Percentiles rank a stretch among this genome's conserved stretches.
These are phyloP conservation scores for Trypoxylon attenuatum DNA, from an alignment of 2,888 invertebrate genomes.

Conservation along the genomic window DNA sequence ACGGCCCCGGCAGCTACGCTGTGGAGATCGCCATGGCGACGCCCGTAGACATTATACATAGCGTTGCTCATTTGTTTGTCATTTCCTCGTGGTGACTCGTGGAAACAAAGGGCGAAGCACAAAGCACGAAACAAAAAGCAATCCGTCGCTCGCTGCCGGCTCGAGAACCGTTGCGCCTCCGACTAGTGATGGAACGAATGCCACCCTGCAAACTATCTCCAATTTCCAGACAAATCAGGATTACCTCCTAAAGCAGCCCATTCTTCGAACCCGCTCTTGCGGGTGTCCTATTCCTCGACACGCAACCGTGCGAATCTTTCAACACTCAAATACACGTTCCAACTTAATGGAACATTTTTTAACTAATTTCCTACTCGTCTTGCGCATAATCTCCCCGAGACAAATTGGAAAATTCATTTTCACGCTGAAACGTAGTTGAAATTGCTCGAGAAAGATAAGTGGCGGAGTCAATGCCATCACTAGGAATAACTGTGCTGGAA, in stretches of 20 bases:
- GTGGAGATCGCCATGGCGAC: slow-evolving; percentile 55
- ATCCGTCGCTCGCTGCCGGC: slow-evolving; percentile 45
- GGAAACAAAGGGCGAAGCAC: slow-evolving; percentile 64
- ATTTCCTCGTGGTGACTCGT: slow-evolving; percentile 70
- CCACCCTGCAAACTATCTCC: not conserved
- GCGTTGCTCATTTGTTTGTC: slow-evolving; percentile 72
- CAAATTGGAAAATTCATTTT: too few relatives aligned
- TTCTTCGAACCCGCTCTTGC: too few relatives aligned
- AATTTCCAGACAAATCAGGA: too few relatives aligned
- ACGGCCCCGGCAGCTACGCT: not conserved
- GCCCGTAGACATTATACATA: slow-evolving; percentile 49
- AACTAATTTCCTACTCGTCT: too few relatives aligned
- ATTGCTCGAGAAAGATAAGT: slow-evolving; percentile 13
- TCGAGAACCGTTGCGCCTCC: slow-evolving; percentile 18
- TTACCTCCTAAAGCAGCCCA: too few relatives aligned
- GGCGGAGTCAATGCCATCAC: slow-evolving; percentile 6
- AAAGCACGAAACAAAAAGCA: slow-evolving; percentile 66
- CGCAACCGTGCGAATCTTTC: too few relatives aligned
- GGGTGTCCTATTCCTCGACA: too few relatives aligned
- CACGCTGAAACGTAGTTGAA: too few relatives aligned
- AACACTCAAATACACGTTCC: too few relatives aligned
- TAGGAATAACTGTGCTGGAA: not conserved
- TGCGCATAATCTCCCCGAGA: too few relatives aligned
- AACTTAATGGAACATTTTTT: too few relatives aligned
- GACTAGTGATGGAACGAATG: not conserved